These are phyloP conservation scores for Eupeodes latifasciatus DNA, from an alignment of 2,888 invertebrate genomes.

Conservation along the genomic window DNA sequence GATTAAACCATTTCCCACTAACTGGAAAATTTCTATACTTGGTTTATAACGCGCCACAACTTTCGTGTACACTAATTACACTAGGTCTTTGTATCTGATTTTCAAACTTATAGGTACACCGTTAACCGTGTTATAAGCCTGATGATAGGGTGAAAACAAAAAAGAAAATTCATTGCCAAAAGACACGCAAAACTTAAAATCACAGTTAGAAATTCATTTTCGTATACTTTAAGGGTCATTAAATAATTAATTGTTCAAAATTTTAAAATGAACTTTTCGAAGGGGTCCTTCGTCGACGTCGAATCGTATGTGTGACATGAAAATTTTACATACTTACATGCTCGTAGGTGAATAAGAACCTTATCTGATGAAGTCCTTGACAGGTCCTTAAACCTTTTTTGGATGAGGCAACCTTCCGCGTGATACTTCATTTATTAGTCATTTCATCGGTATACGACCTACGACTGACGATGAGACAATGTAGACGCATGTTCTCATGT, in stretches of 20 bases:
- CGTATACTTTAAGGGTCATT: conserved; percentile 45
- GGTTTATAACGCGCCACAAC: conserved; percentile 21
- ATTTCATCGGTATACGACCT: conserved; percentile 3
- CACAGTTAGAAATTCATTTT: conserved; percentile 43
- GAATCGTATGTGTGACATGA: not conserved
- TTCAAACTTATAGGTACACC: conserved; percentile 10
- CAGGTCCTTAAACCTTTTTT: conserved; percentile 24
- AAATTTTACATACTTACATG: not conserved
- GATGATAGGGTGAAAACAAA: not conserved
- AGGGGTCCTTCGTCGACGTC: too few species aligned
- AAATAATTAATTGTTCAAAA: conserved; percentile 65
- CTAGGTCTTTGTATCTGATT: conserved; percentile 40
- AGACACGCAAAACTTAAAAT: conserved; percentile 60
- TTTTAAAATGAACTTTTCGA: conserved; percentile 39
- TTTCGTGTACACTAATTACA: conserved; percentile 64
- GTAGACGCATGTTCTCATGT: not conserved
- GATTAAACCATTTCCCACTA: not conserved
- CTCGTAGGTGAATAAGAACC: not conserved
- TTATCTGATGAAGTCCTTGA: conserved; percentile 5
- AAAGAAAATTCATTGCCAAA: conserved; percentile 56
- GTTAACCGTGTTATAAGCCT: conserved; percentile 25
- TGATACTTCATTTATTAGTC: conserved; percentile 24
- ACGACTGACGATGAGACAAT: too few species aligned
- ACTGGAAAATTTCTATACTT: conserved; percentile 18
- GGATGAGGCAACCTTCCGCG: conserved; percentile 12